Percentiles rank a stretch among this genome's conserved stretches.
phyloP scores from a whole-genome alignment of 1,140 invertebrate species.

The Heliconius himera region DNA sequence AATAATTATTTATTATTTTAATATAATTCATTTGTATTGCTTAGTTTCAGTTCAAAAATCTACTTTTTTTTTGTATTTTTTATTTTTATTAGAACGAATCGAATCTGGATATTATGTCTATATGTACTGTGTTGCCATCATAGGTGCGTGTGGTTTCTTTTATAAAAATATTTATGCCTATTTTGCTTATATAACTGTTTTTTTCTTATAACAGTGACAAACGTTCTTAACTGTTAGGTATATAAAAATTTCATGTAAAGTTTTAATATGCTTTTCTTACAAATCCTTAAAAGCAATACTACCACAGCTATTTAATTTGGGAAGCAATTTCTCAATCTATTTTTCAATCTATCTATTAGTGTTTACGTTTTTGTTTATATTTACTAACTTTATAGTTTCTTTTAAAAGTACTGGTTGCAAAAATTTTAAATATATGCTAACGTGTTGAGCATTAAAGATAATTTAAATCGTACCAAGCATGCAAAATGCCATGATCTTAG shows the following conservation, averaged over 20 bases:
- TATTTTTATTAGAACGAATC: conserved; percentile 8
- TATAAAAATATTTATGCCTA: conserved; percentile 28
- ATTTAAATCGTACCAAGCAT: background rate
- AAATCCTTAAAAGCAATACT: background rate
- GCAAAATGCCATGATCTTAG: background rate
- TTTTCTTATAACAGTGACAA: background rate
- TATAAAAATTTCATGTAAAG: background rate
- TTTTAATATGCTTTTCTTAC: background rate
- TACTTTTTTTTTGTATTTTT: conserved; percentile 16
- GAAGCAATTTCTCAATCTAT: background rate
- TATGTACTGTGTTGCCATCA: conserved; percentile 22
- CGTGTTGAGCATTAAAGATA: background rate
- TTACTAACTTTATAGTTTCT: background rate
- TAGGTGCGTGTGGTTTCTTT: conserved; percentile 28
- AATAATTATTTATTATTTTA: background rate
- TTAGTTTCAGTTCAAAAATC: conserved; percentile 4
- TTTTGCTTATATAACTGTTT: background rate
- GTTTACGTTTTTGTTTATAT: background rate
- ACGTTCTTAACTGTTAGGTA: background rate
- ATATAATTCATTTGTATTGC: background rate
- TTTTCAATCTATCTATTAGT: background rate
- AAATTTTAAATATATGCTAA: background rate
- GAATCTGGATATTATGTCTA: conserved; percentile 4
- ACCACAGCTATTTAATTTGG: background rate
- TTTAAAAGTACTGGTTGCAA: background rate